These are phyloP conservation scores for Natator depressus DNA, from an alignment of 2,113 vertebrate genomes.

Conservation along the genomic window DNA sequence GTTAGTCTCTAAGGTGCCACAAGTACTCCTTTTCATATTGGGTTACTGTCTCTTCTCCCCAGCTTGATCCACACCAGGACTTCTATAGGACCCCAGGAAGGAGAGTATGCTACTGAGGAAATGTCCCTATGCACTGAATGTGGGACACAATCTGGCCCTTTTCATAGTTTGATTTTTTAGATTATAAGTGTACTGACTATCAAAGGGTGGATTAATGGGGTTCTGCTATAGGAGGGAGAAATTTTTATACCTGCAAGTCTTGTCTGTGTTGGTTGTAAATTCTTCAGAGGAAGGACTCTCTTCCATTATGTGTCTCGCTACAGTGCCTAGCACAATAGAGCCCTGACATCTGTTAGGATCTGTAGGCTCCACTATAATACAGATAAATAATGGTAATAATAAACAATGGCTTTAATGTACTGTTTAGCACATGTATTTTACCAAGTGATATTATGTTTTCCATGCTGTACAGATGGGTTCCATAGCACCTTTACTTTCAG, in stretches of 20 bases:
- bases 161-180: neutral
- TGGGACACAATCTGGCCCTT: neutral
- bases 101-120: neutral
- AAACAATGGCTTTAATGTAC: conserved; percentile 18
- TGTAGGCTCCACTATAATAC: fast-evolving
- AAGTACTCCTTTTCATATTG: neutral
- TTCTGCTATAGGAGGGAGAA: neutral
- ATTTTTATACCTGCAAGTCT: neutral
- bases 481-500: conserved; percentile 75
- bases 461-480: conserved; percentile 79
- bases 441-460: neutral
- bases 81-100: neutral
- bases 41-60: neutral
- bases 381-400: neutral
- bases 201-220: neutral
- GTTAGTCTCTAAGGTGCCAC: too few relatives aligned
- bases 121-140: neutral
- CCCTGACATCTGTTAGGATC: neutral
- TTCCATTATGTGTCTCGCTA: neutral
- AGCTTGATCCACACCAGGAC: fast-evolving
- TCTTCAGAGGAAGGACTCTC: neutral
- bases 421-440: neutral
- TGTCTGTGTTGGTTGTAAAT: neutral
- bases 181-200: neutral
- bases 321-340: neutral